Base-by-base conservation (phyloP, 2,797 vertebrate genomes). In the Sylvilagus floridanus region DNA sequence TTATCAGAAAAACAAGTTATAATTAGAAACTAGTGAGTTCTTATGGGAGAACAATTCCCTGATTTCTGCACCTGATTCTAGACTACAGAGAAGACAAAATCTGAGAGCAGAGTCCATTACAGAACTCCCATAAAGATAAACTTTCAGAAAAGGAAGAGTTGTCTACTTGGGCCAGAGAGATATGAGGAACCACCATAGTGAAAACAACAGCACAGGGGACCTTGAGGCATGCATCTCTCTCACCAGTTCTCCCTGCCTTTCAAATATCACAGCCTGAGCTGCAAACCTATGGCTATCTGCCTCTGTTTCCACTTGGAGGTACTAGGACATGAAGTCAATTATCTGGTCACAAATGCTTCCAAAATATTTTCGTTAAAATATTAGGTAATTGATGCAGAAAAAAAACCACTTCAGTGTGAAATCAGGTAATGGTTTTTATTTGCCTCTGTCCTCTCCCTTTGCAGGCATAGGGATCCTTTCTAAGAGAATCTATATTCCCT, bases 361-460 rank as follows among this genome's bases (percentile, higher is more conserved):
- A 69, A 37, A 84, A 88, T 77, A 42, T 21, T 69, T 94, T 85
- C 19, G 69, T 57, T 91, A 83, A 86, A 62, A 62, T 78, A 91
- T 16, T 66, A 91, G 24, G 37, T 68, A 91, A 91, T 63, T 68
- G 37, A 85, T 6, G 2, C 19, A 83, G 68, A 71, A 91, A 66
- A 52, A 47, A 47, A 10, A 0, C 8, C 42, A 62, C 0, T 72
- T 84, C 3, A 57, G 8, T 52, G 30, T 50, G 7, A 77, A 73
- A 4, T 81, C 28, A 62, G 66, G 50, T 32, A 75, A 68, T 76
- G 21, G 72, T 73, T 95, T 91, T 24, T 9, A 52, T 66, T 95
- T 89, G 37, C 19, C 2, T 81, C 57, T 32, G 2, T 73, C 17
- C 1, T 88, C 8, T 68, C 28, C 28, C 10, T 30, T 8, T 47